These are phyloP conservation scores for Chymomyza procnemis DNA, from an alignment of 2,888 invertebrate genomes.

Conservation along the genomic window DNA sequence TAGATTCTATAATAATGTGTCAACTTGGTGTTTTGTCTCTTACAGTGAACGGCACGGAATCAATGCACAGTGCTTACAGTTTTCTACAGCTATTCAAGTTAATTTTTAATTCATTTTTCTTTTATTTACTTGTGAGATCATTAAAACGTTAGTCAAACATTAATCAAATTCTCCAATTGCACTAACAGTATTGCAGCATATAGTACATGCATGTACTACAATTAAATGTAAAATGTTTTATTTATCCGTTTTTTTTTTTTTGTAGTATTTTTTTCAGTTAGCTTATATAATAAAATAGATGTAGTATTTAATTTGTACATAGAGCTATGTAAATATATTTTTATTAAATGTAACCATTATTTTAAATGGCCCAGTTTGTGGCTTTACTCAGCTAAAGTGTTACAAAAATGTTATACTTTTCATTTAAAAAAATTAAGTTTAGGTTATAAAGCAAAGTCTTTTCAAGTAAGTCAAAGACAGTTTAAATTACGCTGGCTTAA, in stretches of 20 bases:
- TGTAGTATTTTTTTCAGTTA: conserved; percentile 3
- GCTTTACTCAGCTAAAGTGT: not conserved
- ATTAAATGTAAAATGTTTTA: conserved; percentile 41
- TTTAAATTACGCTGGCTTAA: not conserved
- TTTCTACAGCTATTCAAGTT: conserved; percentile 26
- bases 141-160: conserved; percentile 43
- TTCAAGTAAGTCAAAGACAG: conserved; percentile 23
- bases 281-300: not conserved
- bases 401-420: not conserved
- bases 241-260: conserved; percentile 23
- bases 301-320: conserved; percentile 24
- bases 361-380: not conserved
- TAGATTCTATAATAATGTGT: not conserved
- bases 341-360: conserved; percentile 9
- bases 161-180: conserved; percentile 40
- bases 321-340: conserved; percentile 24
- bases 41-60: conserved; percentile 41
- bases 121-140: conserved; percentile 55
- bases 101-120: not conserved
- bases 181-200: conserved; percentile 28
- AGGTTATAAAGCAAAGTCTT: conserved; percentile 21
- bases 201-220: conserved; percentile 18
- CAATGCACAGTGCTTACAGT: not conserved
- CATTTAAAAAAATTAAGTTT: conserved; percentile 5
- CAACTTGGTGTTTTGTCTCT: conserved; percentile 54